Evolutionary conservation across 2,888 invertebrate genomes (phyloP), one percentile per base, ranked within the genome.

Genomic region (Erannis defoliaria): DNA sequence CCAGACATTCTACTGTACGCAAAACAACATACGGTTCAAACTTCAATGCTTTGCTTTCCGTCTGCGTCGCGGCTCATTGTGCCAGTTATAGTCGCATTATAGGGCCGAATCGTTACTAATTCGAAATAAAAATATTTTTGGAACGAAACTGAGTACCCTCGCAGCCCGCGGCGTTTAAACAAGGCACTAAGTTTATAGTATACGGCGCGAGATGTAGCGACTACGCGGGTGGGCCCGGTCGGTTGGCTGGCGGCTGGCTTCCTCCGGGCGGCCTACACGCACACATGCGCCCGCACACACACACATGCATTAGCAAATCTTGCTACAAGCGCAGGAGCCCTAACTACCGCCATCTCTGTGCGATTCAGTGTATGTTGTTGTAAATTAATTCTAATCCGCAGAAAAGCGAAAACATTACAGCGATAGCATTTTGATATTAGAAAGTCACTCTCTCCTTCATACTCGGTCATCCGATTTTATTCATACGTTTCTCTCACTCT

Each of bases 181-280:
- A 45, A 16, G 4, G 14, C 14, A n/a, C 10, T 38, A 38, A 10
- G 38, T 26, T 14, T 6, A 26, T 6, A 45, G 26, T 2, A 35
- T 33, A 46, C 49, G 23, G 40, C 31, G 38, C 21, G 42, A 31
- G 42, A 49, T 16, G 40, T 49, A 53, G 45, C 54, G 50, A 51
- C 26, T 50, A 49, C 21, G 16, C 26, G 26, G 14, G 43, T 23
- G 43, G 43, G 43, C 14, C 40, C 40, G 19, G n/a, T 42, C n/a
- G 5, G 5, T n/a, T 26, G 19, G 29, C 5, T 23, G 23, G 61
- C 62, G 48, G 67, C 70, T 57, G 78, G 78, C 80, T 80, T 77
- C 79, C 80, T 76, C 78, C 78, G 74, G 57, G 72, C 76, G 73
- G 38, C 55, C 65, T 58, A 37, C 46, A 31, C 48, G 46, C 38